Evolutionary conservation across 2,888 invertebrate species (phyloP).

Genomic region (Blastobasis lacticolella): DNA sequence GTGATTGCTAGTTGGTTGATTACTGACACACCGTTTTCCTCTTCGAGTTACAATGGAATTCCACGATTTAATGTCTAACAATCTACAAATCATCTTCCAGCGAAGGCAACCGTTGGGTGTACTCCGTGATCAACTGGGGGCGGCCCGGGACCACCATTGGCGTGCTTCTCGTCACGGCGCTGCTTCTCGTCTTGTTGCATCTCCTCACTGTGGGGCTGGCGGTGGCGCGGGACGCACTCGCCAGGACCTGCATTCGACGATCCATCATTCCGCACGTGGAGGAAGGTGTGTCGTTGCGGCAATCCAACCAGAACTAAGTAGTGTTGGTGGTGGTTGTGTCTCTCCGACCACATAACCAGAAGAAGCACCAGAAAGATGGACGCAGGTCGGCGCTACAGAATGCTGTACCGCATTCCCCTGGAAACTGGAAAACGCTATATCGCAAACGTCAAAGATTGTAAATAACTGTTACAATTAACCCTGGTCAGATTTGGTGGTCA

Average conservation of each 20-base stretch:
- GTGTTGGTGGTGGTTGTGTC: conserved; percentile 1
- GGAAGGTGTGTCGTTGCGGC: conserved; percentile 39
- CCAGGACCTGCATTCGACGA: conserved; percentile 16
- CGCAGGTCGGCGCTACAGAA: no score
- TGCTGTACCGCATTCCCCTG: no score
- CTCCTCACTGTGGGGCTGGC: conserved; percentile 72
- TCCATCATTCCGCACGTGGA: conserved; percentile 2
- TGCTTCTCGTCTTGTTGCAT: conserved; percentile 77
- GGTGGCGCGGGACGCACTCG: conserved; percentile 51
- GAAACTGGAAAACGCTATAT: no score
- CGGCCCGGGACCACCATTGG: conserved; percentile 75
- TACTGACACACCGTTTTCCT: no score
- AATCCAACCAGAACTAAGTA: no score
- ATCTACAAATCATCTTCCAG: conserved; percentile 42
- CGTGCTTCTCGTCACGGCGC: conserved; percentile 76
- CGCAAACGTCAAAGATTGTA: no score
- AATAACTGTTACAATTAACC: no score
- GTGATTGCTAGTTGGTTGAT: no score
- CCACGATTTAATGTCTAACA: background rate
- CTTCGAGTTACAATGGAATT: no score
- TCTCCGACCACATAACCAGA: conserved; percentile 5
- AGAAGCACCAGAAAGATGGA: background rate
- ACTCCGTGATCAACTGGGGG: conserved; percentile 85
- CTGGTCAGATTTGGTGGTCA: no score
- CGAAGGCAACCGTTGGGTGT: conserved; percentile 79